phyloP scores from a whole-genome alignment of 2,797 vertebrate species.

The Semaprochilodus insignis region DNA sequence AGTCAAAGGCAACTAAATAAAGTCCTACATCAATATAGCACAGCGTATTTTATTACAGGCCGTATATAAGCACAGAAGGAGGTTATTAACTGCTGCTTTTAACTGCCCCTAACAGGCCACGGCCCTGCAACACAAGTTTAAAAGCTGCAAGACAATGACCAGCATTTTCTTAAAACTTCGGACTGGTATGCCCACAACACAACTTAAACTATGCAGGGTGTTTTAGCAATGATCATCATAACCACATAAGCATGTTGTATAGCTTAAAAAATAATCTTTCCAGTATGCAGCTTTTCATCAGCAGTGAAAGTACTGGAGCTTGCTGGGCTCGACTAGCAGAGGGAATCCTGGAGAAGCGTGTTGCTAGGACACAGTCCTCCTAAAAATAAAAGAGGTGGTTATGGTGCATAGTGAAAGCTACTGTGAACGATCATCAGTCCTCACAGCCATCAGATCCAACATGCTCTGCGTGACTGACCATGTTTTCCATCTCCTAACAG shows the following conservation, averaged over 20 bases:
- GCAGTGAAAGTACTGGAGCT: conserved; percentile 18
- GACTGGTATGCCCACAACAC: no score
- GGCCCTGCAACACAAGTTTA: no score
- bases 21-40: no score
- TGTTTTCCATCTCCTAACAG: conserved; percentile 3
- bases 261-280: not conserved
- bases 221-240: not conserved
- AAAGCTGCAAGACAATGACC: no score
- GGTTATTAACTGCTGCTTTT: no score
- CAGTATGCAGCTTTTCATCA: conserved; percentile 10
- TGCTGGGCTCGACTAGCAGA: conserved; percentile 11
- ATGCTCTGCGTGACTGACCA: conserved; percentile 30
- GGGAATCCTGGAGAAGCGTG: conserved; percentile 57
- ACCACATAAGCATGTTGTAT: not conserved
- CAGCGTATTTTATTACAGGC: no score
- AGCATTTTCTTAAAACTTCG: no score
- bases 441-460: conserved; percentile 24
- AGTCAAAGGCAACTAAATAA: no score
- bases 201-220: no score
- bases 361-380: conserved; percentile 66
- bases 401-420: conserved; percentile 48
- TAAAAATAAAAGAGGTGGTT: conserved; percentile 53
- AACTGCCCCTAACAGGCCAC: no score
- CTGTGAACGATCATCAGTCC: conserved; percentile 25
- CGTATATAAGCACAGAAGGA: no score